These are phyloP conservation scores for Lepeophtheirus salmonis DNA, from an alignment of 1,140 invertebrate genomes.

Conservation along the genomic window DNA sequence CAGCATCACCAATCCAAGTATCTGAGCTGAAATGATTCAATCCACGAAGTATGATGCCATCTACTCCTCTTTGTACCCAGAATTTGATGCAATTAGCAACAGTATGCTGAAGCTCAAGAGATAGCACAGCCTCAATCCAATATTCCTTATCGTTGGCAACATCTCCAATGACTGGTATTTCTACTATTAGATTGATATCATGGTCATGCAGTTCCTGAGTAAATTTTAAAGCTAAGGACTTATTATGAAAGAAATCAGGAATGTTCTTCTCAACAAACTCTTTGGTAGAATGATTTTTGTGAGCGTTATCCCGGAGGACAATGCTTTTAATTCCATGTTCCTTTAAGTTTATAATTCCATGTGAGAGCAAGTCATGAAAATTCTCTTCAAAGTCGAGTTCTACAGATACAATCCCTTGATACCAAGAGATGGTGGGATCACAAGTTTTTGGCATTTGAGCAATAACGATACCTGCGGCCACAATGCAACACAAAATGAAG, in stretches of 20 bases:
- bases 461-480: neutral
- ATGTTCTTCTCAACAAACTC: neutral
- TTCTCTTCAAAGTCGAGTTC: too few relatives aligned
- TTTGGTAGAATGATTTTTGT: neutral
- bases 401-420: constrained; percentile 1
- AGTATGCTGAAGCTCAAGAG: constrained; percentile 1
- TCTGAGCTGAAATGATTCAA: neutral
- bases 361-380: neutral
- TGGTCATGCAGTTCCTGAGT: neutral
- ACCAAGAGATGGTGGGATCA: constrained; percentile 7
- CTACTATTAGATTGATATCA: constrained; percentile 2
- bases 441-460: constrained; percentile 5
- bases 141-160: neutral
- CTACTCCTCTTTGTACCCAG: constrained; percentile 1
- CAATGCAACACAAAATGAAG: neutral
- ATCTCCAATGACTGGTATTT: constrained; percentile 6
- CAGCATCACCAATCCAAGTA: neutral
- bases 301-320: neutral
- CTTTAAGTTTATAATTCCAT: neutral
- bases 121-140: neutral
- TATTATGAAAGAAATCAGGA: neutral
- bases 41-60: constrained; percentile 5
- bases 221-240: neutral
- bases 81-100: constrained; percentile 1
- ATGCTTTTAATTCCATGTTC: neutral